Evolutionary conservation across 2,888 invertebrate genomes (phyloP), one percentile per base, ranked within the genome.

Genomic region (Tholera decimalis): DNA sequence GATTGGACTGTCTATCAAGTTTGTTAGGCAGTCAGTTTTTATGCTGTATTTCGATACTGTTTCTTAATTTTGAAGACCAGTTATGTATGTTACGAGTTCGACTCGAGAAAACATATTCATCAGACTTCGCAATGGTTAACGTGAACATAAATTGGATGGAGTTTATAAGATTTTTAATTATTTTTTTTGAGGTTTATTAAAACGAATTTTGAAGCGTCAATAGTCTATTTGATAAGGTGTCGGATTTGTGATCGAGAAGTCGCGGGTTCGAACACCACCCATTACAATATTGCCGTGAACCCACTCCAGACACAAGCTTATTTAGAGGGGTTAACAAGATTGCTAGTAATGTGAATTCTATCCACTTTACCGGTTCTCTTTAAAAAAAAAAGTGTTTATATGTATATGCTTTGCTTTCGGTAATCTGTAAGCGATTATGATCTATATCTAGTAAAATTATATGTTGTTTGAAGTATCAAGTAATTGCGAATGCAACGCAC

Each of bases 1-100:
- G 64, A 58, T 58, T 33, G 35, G 53, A 57, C 59, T 69, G 66
- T 49, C 51, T 56, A 24, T 56, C 41, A 57, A 22, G 8, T 20
- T n/a, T 56, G 30, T 51, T 39, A 56, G 35, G 6, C 18, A n/a
- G 22, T 1, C 4, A 1, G 43, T 56, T 72, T 61, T 75, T 64
- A 39, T 28, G 18, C 49, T 9, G 2, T 51, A 35, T 54, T 72
- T 37, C 35, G 15, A 35, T 15, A 43, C 2, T 35, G 9, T 65
- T 47, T 49, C 65, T 28, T 64, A 26, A 49, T 43, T 47, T 49
- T 37, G 55, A 72, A 41, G 65, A 55, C 20, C 41, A 41, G 41
- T 53, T 46, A 28, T 37, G 24, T 72, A n/a, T n/a, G n/a, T n/a
- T n/a, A n/a, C n/a, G n/a, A n/a, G n/a, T 22, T 46, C 20, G 39